A percentile compares a stretch with the other conserved stretches of the same genome.
These are phyloP conservation scores for Rhea americana DNA, from an alignment of 2,113 vertebrate species.

Conservation along the genomic window DNA sequence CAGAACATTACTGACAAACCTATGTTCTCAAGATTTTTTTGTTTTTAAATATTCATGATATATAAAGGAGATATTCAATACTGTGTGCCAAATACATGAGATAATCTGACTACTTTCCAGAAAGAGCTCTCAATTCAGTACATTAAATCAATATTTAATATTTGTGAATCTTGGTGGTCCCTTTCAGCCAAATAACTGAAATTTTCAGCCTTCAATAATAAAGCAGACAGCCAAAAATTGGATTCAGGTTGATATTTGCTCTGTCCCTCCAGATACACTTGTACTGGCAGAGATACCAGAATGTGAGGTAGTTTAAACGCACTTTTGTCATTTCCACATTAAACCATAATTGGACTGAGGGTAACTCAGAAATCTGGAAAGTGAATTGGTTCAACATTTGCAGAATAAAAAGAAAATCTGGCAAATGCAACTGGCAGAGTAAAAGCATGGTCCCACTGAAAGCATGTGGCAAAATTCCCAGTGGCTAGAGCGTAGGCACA, in stretches of 20 bases:
- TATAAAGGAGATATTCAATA: neutral
- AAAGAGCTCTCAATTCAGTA: neutral
- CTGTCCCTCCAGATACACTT: neutral
- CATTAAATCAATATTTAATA: neutral
- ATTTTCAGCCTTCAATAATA: neutral
- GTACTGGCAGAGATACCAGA: neutral
- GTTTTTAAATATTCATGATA: neutral
- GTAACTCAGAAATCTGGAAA: slow-evolving; percentile 10
- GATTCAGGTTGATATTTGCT: neutral
- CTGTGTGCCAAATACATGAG: neutral
- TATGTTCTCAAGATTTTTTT: neutral
- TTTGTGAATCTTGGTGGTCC: neutral
- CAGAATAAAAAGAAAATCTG: neutral
- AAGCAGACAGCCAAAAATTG: neutral
- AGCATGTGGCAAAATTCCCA: neutral
- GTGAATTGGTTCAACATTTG: neutral
- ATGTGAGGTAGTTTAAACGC: neutral
- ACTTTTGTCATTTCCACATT: neutral
- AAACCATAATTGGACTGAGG: neutral
- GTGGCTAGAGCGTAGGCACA: neutral
- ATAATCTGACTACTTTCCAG: neutral
- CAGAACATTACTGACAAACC: neutral
- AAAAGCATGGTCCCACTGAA: neutral
- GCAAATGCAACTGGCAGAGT: neutral
- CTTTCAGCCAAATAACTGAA: neutral